Base-by-base conservation (phyloP, 2,888 invertebrate species). In the Meiosimyza decipiens region DNA sequence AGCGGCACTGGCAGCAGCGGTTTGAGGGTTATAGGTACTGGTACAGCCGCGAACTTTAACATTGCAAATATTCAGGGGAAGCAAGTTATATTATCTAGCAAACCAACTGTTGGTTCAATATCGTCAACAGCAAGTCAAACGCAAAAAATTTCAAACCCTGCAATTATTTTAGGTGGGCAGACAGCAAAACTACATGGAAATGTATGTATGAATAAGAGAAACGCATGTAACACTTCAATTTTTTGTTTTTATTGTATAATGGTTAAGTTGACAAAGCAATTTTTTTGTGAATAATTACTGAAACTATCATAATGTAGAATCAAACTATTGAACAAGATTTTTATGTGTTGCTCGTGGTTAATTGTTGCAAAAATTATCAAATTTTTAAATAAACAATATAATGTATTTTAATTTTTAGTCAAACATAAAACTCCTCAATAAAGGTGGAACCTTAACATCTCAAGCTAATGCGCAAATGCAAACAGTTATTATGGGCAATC, bases 21-120 rank as follows among this genome's bases (percentile, higher is more conserved):
- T 33, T 54, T 64, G 22, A 55, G 47, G 55, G 52, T 64, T n/a
- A 57, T 64, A n/a, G 40, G 18, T 47, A 68, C 73, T 7, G 69
- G 71, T 18, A 77, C 75, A 69, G 40, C 75, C 18, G 83, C 88
- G 16, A 81, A 81, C 74, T 79, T 83, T 16, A 84, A 90, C 80
- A 82, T 90, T 71, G 88, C 90, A 1, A 89, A 89, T 72, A 86
- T 90, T 49, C 89, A 88, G 63, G 90, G 90, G 9, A 90, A 90
- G 81, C 90, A 89, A 40, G 88, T 90, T 15, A 84, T 90, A 65
- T 84, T 90, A 63, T 88, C 90, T 1, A 88, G 89, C 74, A 89
- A 89, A 79, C 85, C 77, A 33, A 51, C 65, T 28, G 28, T 28
- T 71, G 84, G 90, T 59, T 88, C 89, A 6, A 88, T 88, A 77